A percentile compares a stretch with the other conserved stretches of the same genome.
Evolutionary conservation across 2,797 vertebrate genomes (phyloP).

Genomic region (Hyperoplus lanceolatus): DNA sequence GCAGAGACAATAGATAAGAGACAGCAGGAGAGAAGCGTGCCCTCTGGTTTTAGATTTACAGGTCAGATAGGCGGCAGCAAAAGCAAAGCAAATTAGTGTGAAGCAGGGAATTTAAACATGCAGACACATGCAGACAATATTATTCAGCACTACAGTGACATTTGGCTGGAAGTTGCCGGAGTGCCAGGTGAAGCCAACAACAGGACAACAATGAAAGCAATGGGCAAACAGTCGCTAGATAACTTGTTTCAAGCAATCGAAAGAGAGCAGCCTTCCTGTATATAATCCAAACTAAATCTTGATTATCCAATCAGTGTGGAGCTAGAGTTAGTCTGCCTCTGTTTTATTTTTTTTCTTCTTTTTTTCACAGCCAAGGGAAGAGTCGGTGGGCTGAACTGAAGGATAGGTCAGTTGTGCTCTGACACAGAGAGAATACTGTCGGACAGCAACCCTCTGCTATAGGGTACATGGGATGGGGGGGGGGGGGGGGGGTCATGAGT

Average conservation of each 20-base stretch:
- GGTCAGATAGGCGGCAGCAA: slow-evolving; percentile 2
- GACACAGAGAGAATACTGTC: slow-evolving; percentile 42
- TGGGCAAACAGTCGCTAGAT: not conserved
- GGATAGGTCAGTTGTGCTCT: slow-evolving; percentile 42
- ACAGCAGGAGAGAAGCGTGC: not conserved
- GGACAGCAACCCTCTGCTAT: slow-evolving; percentile 47
- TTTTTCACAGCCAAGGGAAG: slow-evolving; percentile 20
- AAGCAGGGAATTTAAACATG: not conserved
- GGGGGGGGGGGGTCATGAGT: slow-evolving; percentile 1
- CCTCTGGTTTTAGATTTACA: slow-evolving; percentile 38
- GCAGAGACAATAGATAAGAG: slow-evolving; percentile 6
- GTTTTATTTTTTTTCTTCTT: not conserved
- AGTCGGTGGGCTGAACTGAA: slow-evolving; percentile 34
- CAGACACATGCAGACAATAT: not conserved
- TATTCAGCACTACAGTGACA: not conserved
- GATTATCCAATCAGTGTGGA: slow-evolving; percentile 1
- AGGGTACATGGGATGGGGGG: slow-evolving; percentile 13
- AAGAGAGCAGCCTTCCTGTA: slow-evolving; percentile 1
- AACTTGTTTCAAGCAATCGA: not conserved
- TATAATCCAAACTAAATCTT: slow-evolving; percentile 14
- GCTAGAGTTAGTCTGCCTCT: not conserved
- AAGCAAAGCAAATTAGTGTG: not conserved
- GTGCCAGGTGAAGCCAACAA: not conserved
- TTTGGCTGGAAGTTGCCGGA: not conserved
- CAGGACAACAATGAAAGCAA: not conserved